Percentiles rank a stretch among this genome's conserved stretches.
Evolutionary conservation across 2,888 invertebrate genomes (phyloP).

Genomic region (Tetheella fluctuosa): DNA sequence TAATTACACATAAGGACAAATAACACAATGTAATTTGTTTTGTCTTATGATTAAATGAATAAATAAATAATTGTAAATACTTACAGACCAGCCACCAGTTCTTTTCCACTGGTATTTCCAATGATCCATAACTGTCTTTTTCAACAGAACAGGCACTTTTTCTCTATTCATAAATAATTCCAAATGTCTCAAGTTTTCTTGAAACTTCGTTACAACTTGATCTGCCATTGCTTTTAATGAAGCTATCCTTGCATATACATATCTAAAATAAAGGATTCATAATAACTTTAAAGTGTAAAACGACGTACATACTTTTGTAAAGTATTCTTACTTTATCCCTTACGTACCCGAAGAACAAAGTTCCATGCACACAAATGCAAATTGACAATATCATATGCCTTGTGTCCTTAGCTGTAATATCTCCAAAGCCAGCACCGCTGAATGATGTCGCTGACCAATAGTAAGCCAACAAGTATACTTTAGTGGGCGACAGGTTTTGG

Average conservation of each 20-base stretch:
- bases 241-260: constrained; percentile 77
- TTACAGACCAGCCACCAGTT: constrained; percentile 79
- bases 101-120: constrained; percentile 82
- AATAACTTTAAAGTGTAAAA: not conserved
- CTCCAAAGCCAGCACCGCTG: constrained; percentile 78
- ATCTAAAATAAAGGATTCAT: constrained; percentile 47
- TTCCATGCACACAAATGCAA: constrained; percentile 72
- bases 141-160: constrained; percentile 63
- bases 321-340: not conserved
- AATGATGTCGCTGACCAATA: constrained; percentile 78
- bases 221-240: constrained; percentile 78
- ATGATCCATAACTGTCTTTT: constrained; percentile 66
- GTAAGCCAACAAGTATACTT: constrained; percentile 72
- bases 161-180: constrained; percentile 73
- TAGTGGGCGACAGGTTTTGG: constrained; percentile 54
- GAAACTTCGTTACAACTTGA: constrained; percentile 73
- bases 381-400: constrained; percentile 71
- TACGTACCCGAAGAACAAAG: constrained; percentile 76
- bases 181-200: constrained; percentile 76
- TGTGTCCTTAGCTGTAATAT: constrained; percentile 73
- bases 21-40: too few relatives aligned
- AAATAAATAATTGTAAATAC: constrained; percentile 32
- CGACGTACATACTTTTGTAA: not conserved
- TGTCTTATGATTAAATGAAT: too few relatives aligned
- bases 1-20: too few relatives aligned